Evolutionary conservation across 2,113 vertebrate genomes (phyloP), one percentile per base, ranked within the genome.

Genomic region (Gasterosteus aculeatus): DNA sequence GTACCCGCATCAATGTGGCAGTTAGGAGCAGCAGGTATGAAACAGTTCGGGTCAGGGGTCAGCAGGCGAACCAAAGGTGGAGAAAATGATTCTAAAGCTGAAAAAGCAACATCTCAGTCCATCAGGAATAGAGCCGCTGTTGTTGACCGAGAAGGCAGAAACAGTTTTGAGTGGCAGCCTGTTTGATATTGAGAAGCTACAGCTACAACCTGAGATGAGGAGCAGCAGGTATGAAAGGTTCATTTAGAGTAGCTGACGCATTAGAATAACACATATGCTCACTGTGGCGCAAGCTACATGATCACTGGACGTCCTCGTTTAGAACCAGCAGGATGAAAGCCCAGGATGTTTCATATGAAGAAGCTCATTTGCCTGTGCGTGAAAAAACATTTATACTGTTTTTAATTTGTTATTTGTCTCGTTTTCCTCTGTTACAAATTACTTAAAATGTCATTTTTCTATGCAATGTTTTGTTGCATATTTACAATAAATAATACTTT

Each of bases 1-100:
- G 84, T 57, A 66, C 46, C 65, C 65, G 42, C 61, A 33, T 77
- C 47, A 44, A 12, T 4, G 41, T 41, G 19, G 53, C 58, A 22
- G 79, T 75, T 77, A 83, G 54, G n/a, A 53, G 58, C 78, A 31
- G 58, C 81, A 47, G 64, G 62, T 63, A 72, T 57, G 67, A 78
- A 78, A 47, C 5, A 3, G 59, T 63, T 58, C 65, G 31, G 68
- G 83, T 80, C 77, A 78, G 75, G 19, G 79, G 53, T 79, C n/a
- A 83, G 72, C 80, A 33, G 59, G 42, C 58, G 64, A 73, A 56
- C 42, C 44, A 26, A 75, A 61, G 69, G 77, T 71, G 69, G 26
- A 61, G 47, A 26, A 33, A 33, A 38, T n/a, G 65, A 75, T 72
- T 44, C 72, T 22, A 44, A 66, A 66, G 68, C 66, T 78, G 63